These are phyloP conservation scores for Micropoecilia bifurca DNA, from an alignment of 2,797 vertebrate species.

Conservation along the genomic window DNA sequence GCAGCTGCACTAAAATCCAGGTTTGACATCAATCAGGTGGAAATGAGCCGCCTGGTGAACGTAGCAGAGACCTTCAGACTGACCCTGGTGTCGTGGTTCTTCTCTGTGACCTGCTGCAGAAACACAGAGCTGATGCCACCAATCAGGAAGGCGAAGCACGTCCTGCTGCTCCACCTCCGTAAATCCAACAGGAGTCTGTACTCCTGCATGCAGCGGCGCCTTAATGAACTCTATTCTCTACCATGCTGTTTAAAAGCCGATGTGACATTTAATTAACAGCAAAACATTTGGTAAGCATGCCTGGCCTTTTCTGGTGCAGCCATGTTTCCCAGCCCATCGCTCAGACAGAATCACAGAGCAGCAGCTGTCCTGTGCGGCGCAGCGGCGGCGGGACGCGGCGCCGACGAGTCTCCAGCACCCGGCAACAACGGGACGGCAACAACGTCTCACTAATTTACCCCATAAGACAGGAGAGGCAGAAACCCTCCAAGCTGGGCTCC, in stretches of 20 bases:
- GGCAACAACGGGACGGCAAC: not conserved
- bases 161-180: not conserved
- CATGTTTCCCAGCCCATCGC: constrained; percentile 27
- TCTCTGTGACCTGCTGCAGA: not conserved
- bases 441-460: constrained; percentile 12
- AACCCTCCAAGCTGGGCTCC: constrained; percentile 23
- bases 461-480: constrained; percentile 7
- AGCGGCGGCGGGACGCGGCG: not conserved
- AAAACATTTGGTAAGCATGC: constrained; percentile 33
- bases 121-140: not conserved
- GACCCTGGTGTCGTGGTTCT: not conserved
- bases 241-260: constrained; percentile 23
- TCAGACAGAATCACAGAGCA: constrained; percentile 30
- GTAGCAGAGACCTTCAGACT: no score
- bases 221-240: constrained; percentile 12
- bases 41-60: not conserved
- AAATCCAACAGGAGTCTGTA: not conserved
- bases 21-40: not conserved
- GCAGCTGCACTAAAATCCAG: not conserved
- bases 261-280: constrained; percentile 53
- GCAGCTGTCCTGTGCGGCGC: constrained; percentile 13
- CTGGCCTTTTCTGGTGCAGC: constrained; percentile 42
- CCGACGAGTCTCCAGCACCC: not conserved
- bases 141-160: not conserved
- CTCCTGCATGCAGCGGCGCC: not conserved